Base-by-base conservation (phyloP, 1,140 invertebrate species). In the Carposina sasakii region DNA sequence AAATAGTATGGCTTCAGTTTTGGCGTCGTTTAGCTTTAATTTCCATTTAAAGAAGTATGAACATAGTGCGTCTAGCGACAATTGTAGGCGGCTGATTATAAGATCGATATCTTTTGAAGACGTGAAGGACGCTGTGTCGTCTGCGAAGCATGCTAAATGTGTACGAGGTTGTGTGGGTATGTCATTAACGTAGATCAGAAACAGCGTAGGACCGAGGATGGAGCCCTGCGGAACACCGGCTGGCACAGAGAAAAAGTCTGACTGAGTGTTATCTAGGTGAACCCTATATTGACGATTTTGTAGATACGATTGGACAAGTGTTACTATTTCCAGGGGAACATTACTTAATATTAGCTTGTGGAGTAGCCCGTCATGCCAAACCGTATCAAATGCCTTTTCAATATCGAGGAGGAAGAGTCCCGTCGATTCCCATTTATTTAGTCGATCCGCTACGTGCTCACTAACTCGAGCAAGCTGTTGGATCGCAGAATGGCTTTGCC, bases 1-100 rank as follows among this genome's bases (percentile, higher is more conserved):
- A 16, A 41, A 41, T 13, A 41, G 22, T 9, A 41, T 41, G 22
- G 20, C 39, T 24, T 41, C 39, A 6, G 39, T 24, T 16, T 41
- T 41, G 8, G 20, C 13, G 2, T 10, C n/a, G 13, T 41, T 22
- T 13, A 41, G 22, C 17, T 23, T 41, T 10, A 41, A 15, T 24
- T 41, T 41, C 39, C 39, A 39, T 26, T 41, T 41, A 3, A 3
- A 8, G 13, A 41, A 41, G 17, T n/a, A 41, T 13, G 22, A 10
- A 3, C 4, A 5, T 8, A 41, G 13, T 12, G 24, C 8, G 22
- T 41, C 22, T 2, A 41, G 2, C 13, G 39, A 41, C 6, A 41
- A 24, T 16, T 41, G 39, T 8, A 41, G 22, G 5, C 39, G 39
- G 2, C 6, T 6, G 16, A 39, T 21, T 12, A 21, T 9, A 21